phyloP scores from a whole-genome alignment of 2,888 invertebrate genomes.

The Dryocosmus kuriphilus region DNA sequence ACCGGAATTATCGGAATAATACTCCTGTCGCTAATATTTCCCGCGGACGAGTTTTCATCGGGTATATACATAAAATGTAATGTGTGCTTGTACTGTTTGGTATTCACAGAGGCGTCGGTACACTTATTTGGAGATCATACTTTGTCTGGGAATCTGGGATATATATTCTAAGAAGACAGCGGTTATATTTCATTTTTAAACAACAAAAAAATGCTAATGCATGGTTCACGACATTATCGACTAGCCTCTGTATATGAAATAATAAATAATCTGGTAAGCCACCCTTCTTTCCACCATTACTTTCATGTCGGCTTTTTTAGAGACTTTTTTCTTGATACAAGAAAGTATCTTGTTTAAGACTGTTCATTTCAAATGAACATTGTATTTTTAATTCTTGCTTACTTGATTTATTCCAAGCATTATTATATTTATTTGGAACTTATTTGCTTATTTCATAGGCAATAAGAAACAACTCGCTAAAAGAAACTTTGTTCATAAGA shows the following conservation, averaged over 20 bases:
- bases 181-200: conserved; percentile 78
- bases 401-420: not conserved
- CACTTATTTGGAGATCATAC: conserved; percentile 78
- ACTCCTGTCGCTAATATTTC: not conserved
- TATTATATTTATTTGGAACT: not conserved
- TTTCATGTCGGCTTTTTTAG: conserved; percentile 66
- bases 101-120: conserved; percentile 75
- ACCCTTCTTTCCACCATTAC: conserved; percentile 67
- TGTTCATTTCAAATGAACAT: not conserved
- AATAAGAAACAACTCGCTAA: not conserved
- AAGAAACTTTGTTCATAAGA: not conserved
- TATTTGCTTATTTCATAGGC: not conserved
- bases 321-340: conserved; percentile 25
- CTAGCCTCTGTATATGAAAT: conserved; percentile 69
- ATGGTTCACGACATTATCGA: conserved; percentile 69
- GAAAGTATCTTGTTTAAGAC: not conserved
- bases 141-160: conserved; percentile 64
- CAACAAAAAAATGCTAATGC: conserved; percentile 78
- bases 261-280: conserved; percentile 74
- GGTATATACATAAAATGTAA: conserved; percentile 7
- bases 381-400: not conserved
- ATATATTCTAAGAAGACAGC: conserved; percentile 65
- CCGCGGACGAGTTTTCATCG: not conserved
- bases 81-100: conserved; percentile 67
- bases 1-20: not conserved